A percentile compares a stretch with the other conserved stretches of the same genome.
phyloP scores from a whole-genome alignment of 1,140 invertebrate genomes.

The Lepidurus couesii region DNA sequence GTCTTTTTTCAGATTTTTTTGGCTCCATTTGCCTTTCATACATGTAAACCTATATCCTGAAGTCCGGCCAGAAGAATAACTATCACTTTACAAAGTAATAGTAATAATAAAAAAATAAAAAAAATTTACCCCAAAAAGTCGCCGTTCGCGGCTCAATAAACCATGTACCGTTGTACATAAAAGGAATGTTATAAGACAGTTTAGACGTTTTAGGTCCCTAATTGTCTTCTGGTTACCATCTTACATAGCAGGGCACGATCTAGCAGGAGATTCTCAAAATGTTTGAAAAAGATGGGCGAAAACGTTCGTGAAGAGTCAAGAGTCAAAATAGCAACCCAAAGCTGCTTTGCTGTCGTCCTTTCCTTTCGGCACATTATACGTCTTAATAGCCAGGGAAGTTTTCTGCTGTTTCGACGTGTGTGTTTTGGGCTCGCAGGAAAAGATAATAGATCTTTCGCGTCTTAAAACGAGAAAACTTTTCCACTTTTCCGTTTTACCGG shows the following conservation, averaged over 20 bases:
- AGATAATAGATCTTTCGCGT: not conserved
- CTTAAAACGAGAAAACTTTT: too few species aligned
- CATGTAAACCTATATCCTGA: not conserved
- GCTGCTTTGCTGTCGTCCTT: not conserved
- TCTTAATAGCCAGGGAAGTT: not conserved
- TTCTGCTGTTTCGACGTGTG: constrained; percentile 11
- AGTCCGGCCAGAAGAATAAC: too few species aligned
- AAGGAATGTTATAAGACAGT: too few species aligned
- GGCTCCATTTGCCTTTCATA: not conserved
- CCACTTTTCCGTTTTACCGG: too few species aligned
- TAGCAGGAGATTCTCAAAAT: not conserved
- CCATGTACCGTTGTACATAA: too few species aligned
- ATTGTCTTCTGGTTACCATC: too few species aligned
- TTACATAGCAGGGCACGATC: too few species aligned
- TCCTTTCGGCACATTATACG: constrained; percentile 9
- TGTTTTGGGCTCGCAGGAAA: not conserved
- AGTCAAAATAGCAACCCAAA: not conserved
- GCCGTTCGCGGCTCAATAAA: too few species aligned
- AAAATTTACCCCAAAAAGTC: too few species aligned
- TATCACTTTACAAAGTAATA: too few species aligned
- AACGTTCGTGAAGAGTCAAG: not conserved
- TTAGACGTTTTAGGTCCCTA: too few species aligned
- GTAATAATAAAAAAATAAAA: too few species aligned
- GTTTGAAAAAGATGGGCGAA: not conserved
- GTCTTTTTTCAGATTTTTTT: not conserved